Evolutionary conservation across 2,888 invertebrate species (phyloP), one percentile per base, ranked within the genome.

Genomic region (Orthosia gracilis): DNA sequence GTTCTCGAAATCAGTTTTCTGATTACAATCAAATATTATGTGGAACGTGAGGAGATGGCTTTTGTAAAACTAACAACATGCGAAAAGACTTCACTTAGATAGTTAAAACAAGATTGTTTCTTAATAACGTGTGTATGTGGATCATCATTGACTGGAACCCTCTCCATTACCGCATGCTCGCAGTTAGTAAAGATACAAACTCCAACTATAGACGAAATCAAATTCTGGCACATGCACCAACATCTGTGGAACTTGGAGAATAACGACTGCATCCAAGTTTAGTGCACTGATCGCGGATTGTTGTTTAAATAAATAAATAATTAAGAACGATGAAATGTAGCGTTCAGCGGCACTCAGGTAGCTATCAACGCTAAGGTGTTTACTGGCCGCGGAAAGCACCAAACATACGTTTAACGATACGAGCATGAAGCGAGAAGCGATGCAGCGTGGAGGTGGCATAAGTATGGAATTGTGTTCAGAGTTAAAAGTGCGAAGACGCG

Each of bases 311-410:
- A 81, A 83, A 85, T 78, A 85, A 78, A 81, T 85, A 85, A 83
- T 83, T 81, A 85, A 75, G 76, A 78, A 69, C 57, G 72, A 76
- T 78, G 70, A 64, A 75, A 78, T 69, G 83, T 79, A 21, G 40
- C 67, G 63, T 63, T 77, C 71, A 59, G 58, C 69, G 65, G 75
- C 80, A 80, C 82, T 81, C 84, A 72, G 80, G 82, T 77, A 67
- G 74, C 85, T 73, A 82, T 87, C 82, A 78, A 80, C 72, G 68
- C 52, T 72, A 73, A 83, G 77, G 80, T 87, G 87, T 87, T 86
- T 85, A 85, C 87, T 77, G 71, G 73, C 64, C 61, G 73, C 83
- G 62, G 73, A 69, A 59, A 82, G 74, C 76, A 81, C 75, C 77
- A 72, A 86, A 81, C 80, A 82, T 57, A 71, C 70, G 63, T 75